Percentiles rank a stretch among this genome's conserved stretches.
Evolutionary conservation across 2,113 vertebrate species (phyloP).

Genomic region (Nipponia nippon): DNA sequence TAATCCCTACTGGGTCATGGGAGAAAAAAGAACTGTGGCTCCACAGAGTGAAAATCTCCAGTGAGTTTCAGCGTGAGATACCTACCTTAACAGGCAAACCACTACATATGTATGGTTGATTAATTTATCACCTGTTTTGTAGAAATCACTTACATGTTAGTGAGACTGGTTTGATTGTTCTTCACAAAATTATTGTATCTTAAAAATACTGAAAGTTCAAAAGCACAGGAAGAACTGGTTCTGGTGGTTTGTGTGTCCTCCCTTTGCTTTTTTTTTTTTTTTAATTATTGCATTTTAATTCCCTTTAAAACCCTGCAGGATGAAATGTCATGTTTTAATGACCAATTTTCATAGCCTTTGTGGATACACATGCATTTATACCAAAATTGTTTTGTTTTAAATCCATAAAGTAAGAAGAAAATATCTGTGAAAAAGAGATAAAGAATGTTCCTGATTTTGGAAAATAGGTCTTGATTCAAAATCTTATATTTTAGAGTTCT

Average conservation of each 20-base stretch:
- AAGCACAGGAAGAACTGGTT: neutral
- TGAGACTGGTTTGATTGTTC: neutral
- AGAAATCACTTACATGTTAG: neutral
- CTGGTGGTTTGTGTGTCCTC: neutral
- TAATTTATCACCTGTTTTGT: neutral
- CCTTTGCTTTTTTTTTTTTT: neutral
- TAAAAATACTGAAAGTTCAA: neutral
- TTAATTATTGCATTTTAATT: neutral
- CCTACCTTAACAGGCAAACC: neutral
- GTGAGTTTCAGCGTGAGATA: neutral
- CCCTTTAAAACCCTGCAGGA: neutral
- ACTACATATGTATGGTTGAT: neutral
- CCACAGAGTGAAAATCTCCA: neutral
- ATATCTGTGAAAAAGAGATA: neutral
- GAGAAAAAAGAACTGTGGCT: neutral
- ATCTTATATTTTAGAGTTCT: neutral
- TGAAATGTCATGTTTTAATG: neutral
- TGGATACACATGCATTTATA: neutral
- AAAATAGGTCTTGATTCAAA: neutral
- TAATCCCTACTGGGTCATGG: neutral
- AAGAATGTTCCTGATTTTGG: neutral
- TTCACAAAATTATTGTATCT: neutral
- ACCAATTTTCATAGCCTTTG: neutral
- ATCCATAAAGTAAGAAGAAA: neutral
- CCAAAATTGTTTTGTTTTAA: neutral